These are phyloP conservation scores for Plodia interpunctella DNA, from an alignment of 1,140 invertebrate species.

Conservation along the genomic window DNA sequence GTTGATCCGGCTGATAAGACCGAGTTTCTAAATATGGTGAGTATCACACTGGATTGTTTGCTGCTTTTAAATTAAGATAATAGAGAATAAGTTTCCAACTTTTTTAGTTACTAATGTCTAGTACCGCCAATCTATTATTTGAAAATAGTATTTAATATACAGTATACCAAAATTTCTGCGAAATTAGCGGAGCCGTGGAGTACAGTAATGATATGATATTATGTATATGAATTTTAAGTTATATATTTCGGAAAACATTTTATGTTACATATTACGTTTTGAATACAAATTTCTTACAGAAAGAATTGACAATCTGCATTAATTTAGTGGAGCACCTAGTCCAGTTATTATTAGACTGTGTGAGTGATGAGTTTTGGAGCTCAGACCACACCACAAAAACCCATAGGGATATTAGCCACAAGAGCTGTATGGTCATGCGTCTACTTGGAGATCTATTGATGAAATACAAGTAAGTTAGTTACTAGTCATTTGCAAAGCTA, in stretches of 20 bases:
- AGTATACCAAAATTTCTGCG: no score
- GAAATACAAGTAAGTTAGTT: slow-evolving; percentile 59
- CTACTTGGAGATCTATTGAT: slow-evolving; percentile 66
- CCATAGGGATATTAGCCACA: slow-evolving; percentile 56
- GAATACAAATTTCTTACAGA: slow-evolving; percentile 40
- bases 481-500: no score
- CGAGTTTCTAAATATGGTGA: slow-evolving; percentile 41
- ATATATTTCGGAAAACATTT: no score
- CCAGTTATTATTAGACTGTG: slow-evolving; percentile 48
- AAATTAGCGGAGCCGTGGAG: no score
- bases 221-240: no score
- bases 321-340: slow-evolving; percentile 47
- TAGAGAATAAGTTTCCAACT: no score
- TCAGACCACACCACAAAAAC: slow-evolving; percentile 53
- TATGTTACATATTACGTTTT: no score
- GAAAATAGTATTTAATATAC: no score
- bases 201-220: no score
- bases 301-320: slow-evolving; percentile 46
- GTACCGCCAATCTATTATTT: no score
- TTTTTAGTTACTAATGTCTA: no score
- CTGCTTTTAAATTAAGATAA: neutral
- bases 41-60: slow-evolving; percentile 4
- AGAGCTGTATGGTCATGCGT: slow-evolving; percentile 54
- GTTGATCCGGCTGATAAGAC: slow-evolving; percentile 33
- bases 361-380: slow-evolving; percentile 49